Base-by-base conservation (phyloP, 2,797 vertebrate genomes). In the Sebastes trivittatus region DNA sequence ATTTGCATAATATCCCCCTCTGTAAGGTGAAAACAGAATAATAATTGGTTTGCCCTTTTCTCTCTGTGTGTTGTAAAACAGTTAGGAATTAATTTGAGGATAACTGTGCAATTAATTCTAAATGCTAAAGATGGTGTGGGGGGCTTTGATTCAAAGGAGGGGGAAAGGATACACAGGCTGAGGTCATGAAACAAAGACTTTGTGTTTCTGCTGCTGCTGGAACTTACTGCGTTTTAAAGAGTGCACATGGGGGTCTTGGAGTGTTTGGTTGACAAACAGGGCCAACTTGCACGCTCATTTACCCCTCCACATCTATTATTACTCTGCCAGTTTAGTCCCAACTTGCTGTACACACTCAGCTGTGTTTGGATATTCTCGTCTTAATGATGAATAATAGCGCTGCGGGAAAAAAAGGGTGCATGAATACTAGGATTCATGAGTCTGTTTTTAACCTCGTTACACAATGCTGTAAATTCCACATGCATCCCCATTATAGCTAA, bases 1-100 rank as follows among this genome's bases (percentile, higher is more conserved):
- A 96, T 96, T 96, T 95, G 95, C 95, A 96, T 96, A 96, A 96
- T 96, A 95, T 95, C 94, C 93, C 94, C 94, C 95, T 96, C 95
- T 95, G 96, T 96, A 96, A 96, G 96, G 96, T 96, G 96, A 96
- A 96, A 94, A 95, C 95, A 95, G 95, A 96, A 96, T 96, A 96
- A 96, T 96, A 96, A 96, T 96, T 96, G 95, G 95, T 93, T 96
- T 96, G 95, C 95, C 96, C 96, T 96, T 96, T 96, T 96, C 95
- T 96, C 95, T 95, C 91, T 96, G 93, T 95, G 95, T 96, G 95
- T 96, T 96, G 96, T 96, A 96, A 96, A 96, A 96, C 95, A 96
- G 95, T 96, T 96, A 96, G 96, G 95, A 96, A 96, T 96, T 96
- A 96, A 96, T 96, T 96, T 96, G 95, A 95, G 93, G 93, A 96